phyloP scores from a whole-genome alignment of 1,140 invertebrate species.

The Zophobas atratus region DNA sequence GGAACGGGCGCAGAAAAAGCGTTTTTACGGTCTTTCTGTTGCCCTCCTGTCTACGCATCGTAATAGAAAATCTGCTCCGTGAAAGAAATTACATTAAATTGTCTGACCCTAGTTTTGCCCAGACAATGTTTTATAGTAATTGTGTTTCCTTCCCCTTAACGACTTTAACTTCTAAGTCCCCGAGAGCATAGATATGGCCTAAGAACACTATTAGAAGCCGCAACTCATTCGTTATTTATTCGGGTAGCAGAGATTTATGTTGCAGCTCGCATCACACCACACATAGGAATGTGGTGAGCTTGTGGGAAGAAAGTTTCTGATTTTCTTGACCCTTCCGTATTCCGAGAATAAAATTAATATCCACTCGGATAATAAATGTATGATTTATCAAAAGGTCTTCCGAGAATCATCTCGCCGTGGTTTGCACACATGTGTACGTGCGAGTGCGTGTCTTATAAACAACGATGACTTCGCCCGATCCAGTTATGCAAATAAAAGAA shows the following conservation, averaged over 20 bases:
- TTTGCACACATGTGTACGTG: neutral
- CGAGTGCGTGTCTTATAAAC: constrained; percentile 20
- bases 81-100: constrained; percentile 62
- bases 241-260: constrained; percentile 53
- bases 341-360: constrained; percentile 18
- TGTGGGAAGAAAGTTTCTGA: constrained; percentile 31
- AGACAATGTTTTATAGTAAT: constrained; percentile 66
- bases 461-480: constrained; percentile 38
- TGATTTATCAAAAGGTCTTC: constrained; percentile 34
- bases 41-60: constrained; percentile 8
- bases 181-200: constrained; percentile 61
- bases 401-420: neutral
- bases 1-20: too few species aligned
- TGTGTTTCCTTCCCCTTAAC: constrained; percentile 63
- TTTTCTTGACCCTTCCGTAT: constrained; percentile 15
- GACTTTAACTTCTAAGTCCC: constrained; percentile 61
- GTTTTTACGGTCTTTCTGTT: neutral
- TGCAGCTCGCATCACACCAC: constrained; percentile 28
- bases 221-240: constrained; percentile 65
- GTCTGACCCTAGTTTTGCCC: constrained; percentile 53
- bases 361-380: constrained; percentile 23
- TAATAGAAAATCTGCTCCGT: constrained; percentile 48
- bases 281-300: constrained; percentile 24
- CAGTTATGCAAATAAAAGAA: constrained; percentile 42
- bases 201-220: constrained; percentile 64